Evolutionary conservation across 2,888 invertebrate genomes (phyloP).

Genomic region (Phaonia tiefii): DNA sequence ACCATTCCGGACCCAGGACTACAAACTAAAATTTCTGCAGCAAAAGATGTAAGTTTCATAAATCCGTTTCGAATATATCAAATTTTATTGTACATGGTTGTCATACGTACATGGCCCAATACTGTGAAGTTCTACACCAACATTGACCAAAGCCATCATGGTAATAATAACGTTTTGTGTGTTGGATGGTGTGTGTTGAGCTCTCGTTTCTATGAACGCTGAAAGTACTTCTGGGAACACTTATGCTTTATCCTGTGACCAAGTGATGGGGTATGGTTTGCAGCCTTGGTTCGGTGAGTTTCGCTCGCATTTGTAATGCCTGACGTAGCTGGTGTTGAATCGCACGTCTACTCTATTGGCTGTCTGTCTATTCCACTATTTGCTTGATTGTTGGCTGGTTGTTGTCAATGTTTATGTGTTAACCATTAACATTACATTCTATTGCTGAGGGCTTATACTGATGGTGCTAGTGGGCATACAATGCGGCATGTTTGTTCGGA

Average conservation of each 20-base stretch:
- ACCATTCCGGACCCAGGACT: no score
- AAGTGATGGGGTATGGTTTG: slow-evolving; percentile 1
- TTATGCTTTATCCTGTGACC: slow-evolving; percentile 27
- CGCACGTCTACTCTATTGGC: not conserved
- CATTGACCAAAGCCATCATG: slow-evolving; percentile 36
- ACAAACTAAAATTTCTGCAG: no score
- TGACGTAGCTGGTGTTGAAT: no score
- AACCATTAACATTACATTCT: slow-evolving; percentile 42
- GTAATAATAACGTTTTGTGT: slow-evolving; percentile 53
- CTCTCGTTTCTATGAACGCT: no score
- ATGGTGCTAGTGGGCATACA: not conserved
- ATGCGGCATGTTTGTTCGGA: not conserved
- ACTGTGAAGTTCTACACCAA: no score
- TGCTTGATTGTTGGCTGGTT: not conserved
- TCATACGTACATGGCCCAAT: no score
- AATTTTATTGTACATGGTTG: no score
- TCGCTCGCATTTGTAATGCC: no score
- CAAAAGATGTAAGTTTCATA: no score
- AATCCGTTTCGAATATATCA: no score
- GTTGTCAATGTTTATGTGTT: slow-evolving; percentile 40
- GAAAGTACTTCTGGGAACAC: slow-evolving; percentile 40
- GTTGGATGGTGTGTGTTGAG: not conserved
- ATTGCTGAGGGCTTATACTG: slow-evolving; percentile 9
- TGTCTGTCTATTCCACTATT: not conserved
- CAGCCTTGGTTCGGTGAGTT: not conserved